Evolutionary conservation across 2,113 vertebrate species (phyloP).

Genomic region (Recurvirostra avosetta): DNA sequence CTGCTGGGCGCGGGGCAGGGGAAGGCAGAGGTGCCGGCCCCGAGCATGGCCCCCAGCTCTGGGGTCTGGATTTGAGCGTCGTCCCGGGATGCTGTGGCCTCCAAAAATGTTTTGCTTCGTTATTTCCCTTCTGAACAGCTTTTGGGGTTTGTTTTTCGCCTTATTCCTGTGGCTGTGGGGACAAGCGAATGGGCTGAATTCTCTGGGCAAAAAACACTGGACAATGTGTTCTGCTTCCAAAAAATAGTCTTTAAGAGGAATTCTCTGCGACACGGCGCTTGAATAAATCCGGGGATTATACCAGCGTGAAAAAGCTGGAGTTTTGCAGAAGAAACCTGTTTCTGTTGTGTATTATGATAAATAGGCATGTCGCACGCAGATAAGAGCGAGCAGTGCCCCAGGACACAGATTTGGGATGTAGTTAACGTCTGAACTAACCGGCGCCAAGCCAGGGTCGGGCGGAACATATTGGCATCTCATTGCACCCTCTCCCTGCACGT

Average conservation of each 20-base stretch:
- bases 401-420: background rate
- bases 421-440: background rate
- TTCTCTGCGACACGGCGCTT: background rate
- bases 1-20: rapidly evolving
- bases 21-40: too few relatives aligned
- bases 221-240: background rate
- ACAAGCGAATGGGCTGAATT: background rate
- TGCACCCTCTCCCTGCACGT: rapidly evolving
- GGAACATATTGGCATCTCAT: background rate
- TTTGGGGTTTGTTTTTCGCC: rapidly evolving
- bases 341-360: background rate
- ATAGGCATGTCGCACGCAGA: background rate
- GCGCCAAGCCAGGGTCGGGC: rapidly evolving
- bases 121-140: background rate
- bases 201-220: background rate
- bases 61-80: too few relatives aligned
- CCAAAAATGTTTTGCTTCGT: rapidly evolving
- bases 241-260: too few relatives aligned
- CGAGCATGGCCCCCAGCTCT: background rate
- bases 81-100: rapidly evolving
- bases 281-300: background rate
- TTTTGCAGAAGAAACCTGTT: background rate
- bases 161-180: too few relatives aligned
- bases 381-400: background rate
- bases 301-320: background rate